Evolutionary conservation across 1,140 invertebrate species (phyloP).

Genomic region (Trinorchestia longiramus): DNA sequence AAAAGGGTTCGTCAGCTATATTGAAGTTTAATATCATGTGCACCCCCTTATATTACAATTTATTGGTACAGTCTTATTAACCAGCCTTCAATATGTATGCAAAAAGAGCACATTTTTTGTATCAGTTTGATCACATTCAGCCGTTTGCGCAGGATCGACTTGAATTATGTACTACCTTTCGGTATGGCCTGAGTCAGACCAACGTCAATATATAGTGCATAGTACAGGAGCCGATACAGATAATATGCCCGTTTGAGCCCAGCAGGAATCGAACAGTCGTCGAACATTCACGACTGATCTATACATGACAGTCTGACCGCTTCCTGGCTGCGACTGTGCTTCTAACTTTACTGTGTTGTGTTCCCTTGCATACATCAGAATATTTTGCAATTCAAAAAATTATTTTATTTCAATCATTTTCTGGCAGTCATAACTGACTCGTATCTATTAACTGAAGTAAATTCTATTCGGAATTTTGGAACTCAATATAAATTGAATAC

Average conservation of each 20-base stretch:
- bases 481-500: too few relatives aligned
- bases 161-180: neutral
- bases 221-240: neutral
- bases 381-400: neutral
- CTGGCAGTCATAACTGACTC: too few relatives aligned
- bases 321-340: neutral
- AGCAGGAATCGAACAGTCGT: neutral
- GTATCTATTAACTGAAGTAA: too few relatives aligned
- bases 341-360: neutral
- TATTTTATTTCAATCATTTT: too few relatives aligned
- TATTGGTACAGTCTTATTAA: neutral
- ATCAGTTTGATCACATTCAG: neutral
- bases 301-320: neutral
- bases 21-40: neutral
- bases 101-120: neutral
- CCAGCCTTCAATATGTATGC: neutral
- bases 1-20: neutral
- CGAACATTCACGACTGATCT: neutral
- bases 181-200: neutral
- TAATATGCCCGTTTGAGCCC: slow-evolving; percentile 1
- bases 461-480: too few relatives aligned
- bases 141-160: neutral
- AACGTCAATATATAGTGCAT: neutral
- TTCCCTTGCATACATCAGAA: neutral
- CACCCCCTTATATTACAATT: neutral